A percentile compares a stretch with the other conserved stretches of the same genome.
phyloP scores from a whole-genome alignment of 2,888 invertebrate genomes.

The Trachelus stipa region DNA sequence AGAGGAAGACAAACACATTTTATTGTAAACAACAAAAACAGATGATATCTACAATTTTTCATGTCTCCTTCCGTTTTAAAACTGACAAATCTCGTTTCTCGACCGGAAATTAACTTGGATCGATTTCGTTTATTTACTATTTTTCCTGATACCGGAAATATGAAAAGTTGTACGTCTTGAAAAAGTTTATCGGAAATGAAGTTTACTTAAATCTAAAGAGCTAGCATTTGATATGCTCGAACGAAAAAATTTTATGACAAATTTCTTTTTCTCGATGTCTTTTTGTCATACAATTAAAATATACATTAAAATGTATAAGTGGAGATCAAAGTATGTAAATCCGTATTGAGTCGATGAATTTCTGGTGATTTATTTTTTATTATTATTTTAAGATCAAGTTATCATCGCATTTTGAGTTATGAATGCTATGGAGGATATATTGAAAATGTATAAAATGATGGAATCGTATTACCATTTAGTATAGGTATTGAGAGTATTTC shows the following conservation, averaged over 20 bases:
- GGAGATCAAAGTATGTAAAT: background rate
- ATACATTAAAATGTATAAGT: background rate
- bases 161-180: background rate
- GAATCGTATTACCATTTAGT: background rate
- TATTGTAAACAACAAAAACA: background rate
- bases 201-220: background rate
- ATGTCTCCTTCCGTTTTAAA: background rate
- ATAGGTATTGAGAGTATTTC: background rate
- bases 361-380: background rate
- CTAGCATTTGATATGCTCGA: background rate
- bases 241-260: background rate
- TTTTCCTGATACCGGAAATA: background rate
- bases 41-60: background rate
- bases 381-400: background rate
- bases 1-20: background rate
- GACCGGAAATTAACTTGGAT: background rate
- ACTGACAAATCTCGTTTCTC: background rate
- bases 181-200: background rate
- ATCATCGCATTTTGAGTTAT: background rate
- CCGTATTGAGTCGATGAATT: background rate
- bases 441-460: background rate
- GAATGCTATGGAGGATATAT: background rate
- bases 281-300: background rate
- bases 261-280: background rate
- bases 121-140: background rate